Conservation (phyloP, 1,140 invertebrate genomes). For the Aphelinus atriplicis region DNA sequence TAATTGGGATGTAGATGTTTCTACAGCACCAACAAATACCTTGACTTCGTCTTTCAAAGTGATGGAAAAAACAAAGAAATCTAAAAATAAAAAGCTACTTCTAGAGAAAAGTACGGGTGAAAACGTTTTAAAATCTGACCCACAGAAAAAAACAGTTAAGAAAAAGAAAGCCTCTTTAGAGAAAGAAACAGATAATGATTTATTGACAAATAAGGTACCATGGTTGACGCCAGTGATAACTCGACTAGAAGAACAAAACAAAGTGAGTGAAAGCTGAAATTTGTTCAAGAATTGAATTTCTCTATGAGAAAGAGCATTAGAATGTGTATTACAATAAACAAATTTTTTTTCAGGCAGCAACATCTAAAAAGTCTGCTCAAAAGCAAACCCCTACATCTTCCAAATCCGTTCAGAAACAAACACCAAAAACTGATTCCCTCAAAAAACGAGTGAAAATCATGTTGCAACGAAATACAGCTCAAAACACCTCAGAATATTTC, state of each 20-base stretch:
- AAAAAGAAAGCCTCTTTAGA: neutral
- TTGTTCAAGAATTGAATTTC: neutral
- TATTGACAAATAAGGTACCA: slow-evolving; percentile 32
- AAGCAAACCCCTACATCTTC: slow-evolving; percentile 4
- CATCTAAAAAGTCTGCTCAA: neutral
- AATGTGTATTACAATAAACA: no score
- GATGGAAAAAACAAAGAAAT: slow-evolving; percentile 13
- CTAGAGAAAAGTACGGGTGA: slow-evolving; percentile 12
- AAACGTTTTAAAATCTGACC: no score
- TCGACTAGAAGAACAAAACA: slow-evolving; percentile 44
- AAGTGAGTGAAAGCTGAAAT: slow-evolving; percentile 27
- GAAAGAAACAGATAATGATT: slow-evolving; percentile 17
- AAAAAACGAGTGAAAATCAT: slow-evolving; percentile 73
- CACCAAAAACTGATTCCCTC: slow-evolving; percentile 4
- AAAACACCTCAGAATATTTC: slow-evolving; percentile 76
- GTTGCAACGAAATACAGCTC: slow-evolving; percentile 73
- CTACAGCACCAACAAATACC: neutral
- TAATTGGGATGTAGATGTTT: slow-evolving; percentile 31
- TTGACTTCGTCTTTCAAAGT: neutral
- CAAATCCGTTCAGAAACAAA: neutral
- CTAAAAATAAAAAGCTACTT: neutral
- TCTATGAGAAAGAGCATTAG: no score
- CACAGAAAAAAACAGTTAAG: neutral
- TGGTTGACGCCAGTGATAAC: slow-evolving; percentile 45
- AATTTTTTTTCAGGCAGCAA: slow-evolving; percentile 11